These are phyloP conservation scores for Onychostruthus taczanowskii DNA, from an alignment of 2,113 vertebrate species.

Conservation along the genomic window DNA sequence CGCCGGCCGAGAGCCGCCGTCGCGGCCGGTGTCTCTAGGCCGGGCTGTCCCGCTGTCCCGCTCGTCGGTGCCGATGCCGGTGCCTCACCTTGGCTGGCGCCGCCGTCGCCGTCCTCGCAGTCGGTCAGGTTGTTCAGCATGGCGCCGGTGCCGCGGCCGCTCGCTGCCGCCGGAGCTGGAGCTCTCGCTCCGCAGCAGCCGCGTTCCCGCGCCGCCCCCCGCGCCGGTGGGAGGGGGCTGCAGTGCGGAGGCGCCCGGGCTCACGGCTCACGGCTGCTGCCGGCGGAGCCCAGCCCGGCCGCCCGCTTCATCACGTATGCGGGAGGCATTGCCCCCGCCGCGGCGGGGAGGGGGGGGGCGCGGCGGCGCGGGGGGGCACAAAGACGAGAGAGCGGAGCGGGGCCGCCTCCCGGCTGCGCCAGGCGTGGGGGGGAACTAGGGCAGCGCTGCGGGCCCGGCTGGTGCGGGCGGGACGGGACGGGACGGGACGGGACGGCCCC, in stretches of 20 bases:
- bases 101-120: slow-evolving; percentile 93
- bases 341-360: neutral
- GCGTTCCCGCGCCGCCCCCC: slow-evolving; percentile 25
- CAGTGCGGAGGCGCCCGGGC: slow-evolving; percentile 81
- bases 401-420: neutral
- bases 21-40: too few relatives aligned
- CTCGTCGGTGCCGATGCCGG: slow-evolving; percentile 70
- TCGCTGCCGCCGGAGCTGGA: slow-evolving; percentile 27
- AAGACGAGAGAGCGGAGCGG: neutral
- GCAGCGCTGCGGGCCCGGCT: slow-evolving; percentile 21
- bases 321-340: slow-evolving; percentile 81
- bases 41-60: neutral
- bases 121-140: slow-evolving; percentile 98
- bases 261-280: neutral
- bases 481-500: neutral
- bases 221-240: slow-evolving; percentile 78
- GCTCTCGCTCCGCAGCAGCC: slow-evolving; percentile 5
- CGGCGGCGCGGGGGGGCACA: neutral
- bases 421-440: slow-evolving; percentile 2
- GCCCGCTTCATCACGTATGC: slow-evolving; percentile 86
- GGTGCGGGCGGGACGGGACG: neutral
- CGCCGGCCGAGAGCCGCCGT: too few relatives aligned
- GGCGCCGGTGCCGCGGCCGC: slow-evolving; percentile 68
- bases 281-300: slow-evolving; percentile 71
- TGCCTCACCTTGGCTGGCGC: slow-evolving; percentile 90